Percentiles rank a stretch among this genome's conserved stretches.
Evolutionary conservation across 2,113 vertebrate genomes (phyloP).

Genomic region (Brachypteracias leptosomus): DNA sequence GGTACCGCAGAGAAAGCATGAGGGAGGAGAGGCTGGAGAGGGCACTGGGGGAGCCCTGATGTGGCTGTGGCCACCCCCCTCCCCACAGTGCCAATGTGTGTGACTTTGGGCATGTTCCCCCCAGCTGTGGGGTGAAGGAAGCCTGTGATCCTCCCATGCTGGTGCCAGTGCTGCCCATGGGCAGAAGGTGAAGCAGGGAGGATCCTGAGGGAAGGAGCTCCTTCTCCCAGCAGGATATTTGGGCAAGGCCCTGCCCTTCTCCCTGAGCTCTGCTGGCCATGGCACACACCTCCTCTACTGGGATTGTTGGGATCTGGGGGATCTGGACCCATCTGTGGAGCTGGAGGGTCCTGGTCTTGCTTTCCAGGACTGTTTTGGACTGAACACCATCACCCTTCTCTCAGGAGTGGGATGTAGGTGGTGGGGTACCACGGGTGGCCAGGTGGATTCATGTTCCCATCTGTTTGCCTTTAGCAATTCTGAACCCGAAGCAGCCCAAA

Average conservation of each 20-base stretch:
- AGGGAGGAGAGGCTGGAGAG: neutral
- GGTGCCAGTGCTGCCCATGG: rapidly evolving
- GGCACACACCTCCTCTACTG: neutral
- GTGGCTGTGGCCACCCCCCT: neutral
- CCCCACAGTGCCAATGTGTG: rapidly evolving
- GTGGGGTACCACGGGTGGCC: rapidly evolving
- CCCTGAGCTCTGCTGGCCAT: neutral
- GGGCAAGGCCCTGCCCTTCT: neutral
- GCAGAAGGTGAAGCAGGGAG: neutral
- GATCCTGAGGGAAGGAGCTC: rapidly evolving
- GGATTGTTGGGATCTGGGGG: neutral
- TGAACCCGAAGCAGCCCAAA: conserved; percentile 97
- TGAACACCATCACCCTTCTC: neutral
- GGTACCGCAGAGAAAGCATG: neutral
- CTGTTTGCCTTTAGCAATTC: conserved; percentile 84
- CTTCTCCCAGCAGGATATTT: neutral
- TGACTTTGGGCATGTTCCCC: neutral
- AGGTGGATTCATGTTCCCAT: neutral
- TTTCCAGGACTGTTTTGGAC: neutral
- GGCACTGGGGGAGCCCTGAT: neutral
- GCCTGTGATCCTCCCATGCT: neutral
- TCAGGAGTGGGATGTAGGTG: rapidly evolving
- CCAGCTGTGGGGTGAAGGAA: neutral
- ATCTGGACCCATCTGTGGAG: neutral
- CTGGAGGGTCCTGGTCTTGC: neutral